These are phyloP conservation scores for Adelges cooleyi DNA, from an alignment of 1,140 invertebrate species.

Conservation along the genomic window DNA sequence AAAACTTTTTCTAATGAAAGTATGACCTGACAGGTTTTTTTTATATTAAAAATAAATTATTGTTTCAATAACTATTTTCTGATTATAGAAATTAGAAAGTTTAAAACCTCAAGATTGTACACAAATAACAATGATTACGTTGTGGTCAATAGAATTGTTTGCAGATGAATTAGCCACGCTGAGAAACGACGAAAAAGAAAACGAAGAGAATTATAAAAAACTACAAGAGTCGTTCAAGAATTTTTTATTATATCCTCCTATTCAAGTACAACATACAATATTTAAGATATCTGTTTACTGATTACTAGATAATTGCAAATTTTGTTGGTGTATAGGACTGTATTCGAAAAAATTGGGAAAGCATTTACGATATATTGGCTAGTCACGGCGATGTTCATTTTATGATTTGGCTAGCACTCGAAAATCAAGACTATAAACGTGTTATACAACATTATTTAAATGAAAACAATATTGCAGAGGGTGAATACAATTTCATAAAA, in stretches of 20 bases:
- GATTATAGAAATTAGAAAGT: slow-evolving; percentile 43
- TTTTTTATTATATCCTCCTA: slow-evolving; percentile 53
- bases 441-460: slow-evolving; percentile 80
- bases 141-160: slow-evolving; percentile 88
- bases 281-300: not conserved
- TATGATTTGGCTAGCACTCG: slow-evolving; percentile 68
- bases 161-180: slow-evolving; percentile 70
- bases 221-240: slow-evolving; percentile 72
- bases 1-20: slow-evolving; percentile 69
- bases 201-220: slow-evolving; percentile 46
- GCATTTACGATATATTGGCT: slow-evolving; percentile 72
- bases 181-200: slow-evolving; percentile 47
- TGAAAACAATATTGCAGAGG: slow-evolving; percentile 41
- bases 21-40: slow-evolving; percentile 35
- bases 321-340: slow-evolving; percentile 15
- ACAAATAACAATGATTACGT: slow-evolving; percentile 79
- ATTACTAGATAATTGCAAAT: not conserved
- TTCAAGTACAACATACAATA: slow-evolving; percentile 42
- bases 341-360: slow-evolving; percentile 22
- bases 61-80: slow-evolving; percentile 33
- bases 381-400: slow-evolving; percentile 88
- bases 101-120: slow-evolving; percentile 53
- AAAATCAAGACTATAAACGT: slow-evolving; percentile 83
- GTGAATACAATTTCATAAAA: slow-evolving; percentile 29
- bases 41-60: slow-evolving; percentile 22